Evolutionary conservation across 2,888 invertebrate genomes (phyloP).

Genomic region (Amorpha juglandis): DNA sequence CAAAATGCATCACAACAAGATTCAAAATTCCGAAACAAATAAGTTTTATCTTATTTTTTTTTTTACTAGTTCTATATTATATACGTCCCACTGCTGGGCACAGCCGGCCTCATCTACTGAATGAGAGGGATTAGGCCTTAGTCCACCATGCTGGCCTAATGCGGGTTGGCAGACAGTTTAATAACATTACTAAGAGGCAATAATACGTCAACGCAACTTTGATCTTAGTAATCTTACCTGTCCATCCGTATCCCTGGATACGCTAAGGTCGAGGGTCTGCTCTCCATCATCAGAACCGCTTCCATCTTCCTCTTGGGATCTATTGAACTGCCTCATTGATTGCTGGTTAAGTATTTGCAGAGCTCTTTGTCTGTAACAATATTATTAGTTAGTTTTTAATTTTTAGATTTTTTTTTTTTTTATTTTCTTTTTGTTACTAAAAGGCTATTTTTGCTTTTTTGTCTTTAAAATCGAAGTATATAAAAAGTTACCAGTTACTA

Average conservation of each 20-base stretch:
- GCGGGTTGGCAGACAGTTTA: too few species aligned
- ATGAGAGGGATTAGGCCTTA: too few species aligned
- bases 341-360: conserved; percentile 78
- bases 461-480: too few species aligned
- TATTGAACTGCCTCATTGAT: conserved; percentile 74
- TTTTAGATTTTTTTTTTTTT: background rate
- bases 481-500: too few species aligned
- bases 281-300: conserved; percentile 82
- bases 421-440: background rate
- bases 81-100: too few species aligned
- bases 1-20: background rate
- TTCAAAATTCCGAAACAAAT: too few species aligned
- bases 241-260: conserved; percentile 79
- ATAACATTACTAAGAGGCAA: background rate
- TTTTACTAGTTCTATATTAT: too few species aligned
- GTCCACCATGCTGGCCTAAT: too few species aligned
- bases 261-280: conserved; percentile 78
- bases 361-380: conserved; percentile 72
- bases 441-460: too few species aligned
- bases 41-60: too few species aligned
- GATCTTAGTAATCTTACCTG: conserved; percentile 57
- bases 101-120: too few species aligned
- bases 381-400: conserved; percentile 18
- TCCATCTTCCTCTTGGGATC: conserved; percentile 76
- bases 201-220: background rate